Conservation (phyloP, 2,888 invertebrate species). For the Standfussiana lucernea region DNA sequence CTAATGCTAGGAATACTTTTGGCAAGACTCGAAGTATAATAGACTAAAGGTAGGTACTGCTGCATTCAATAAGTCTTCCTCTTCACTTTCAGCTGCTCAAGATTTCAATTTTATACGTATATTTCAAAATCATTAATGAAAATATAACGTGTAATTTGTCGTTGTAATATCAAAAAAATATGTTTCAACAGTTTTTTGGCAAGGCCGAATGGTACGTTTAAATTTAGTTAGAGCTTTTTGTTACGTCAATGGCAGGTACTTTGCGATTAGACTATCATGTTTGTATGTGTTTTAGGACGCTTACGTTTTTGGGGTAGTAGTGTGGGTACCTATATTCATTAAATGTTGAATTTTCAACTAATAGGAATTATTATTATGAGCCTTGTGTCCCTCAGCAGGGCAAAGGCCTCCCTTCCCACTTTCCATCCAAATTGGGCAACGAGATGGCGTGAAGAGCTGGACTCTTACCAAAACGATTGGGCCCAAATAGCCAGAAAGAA, state of each 20-base stretch:
- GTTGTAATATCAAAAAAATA: conserved; percentile 25
- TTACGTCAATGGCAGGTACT: conserved; percentile 44
- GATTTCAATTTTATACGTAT: not conserved
- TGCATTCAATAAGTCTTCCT: not conserved
- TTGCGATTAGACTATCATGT: conserved; percentile 35
- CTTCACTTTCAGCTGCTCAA: conserved; percentile 14
- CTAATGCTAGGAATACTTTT: conserved; percentile 4
- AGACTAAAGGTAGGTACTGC: not conserved
- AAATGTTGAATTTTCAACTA: not conserved
- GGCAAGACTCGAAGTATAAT: not conserved
- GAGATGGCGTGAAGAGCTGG: no score
- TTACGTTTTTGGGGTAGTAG: not conserved
- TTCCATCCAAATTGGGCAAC: no score
- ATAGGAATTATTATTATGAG: no score
- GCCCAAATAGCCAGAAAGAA: no score
- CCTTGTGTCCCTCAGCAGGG: no score
- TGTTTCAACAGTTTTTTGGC: conserved; percentile 31
- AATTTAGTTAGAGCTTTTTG: conserved; percentile 51
- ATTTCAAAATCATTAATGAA: conserved; percentile 17
- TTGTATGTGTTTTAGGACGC: conserved; percentile 11
- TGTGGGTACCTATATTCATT: not conserved
- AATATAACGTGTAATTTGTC: conserved; percentile 18
- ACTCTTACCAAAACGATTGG: no score
- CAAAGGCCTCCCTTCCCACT: no score
- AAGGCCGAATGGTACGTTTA: conserved; percentile 45